A percentile compares a stretch with the other conserved stretches of the same genome.
phyloP scores from a whole-genome alignment of 2,113 vertebrate genomes.

The Loxodonta africana region DNA sequence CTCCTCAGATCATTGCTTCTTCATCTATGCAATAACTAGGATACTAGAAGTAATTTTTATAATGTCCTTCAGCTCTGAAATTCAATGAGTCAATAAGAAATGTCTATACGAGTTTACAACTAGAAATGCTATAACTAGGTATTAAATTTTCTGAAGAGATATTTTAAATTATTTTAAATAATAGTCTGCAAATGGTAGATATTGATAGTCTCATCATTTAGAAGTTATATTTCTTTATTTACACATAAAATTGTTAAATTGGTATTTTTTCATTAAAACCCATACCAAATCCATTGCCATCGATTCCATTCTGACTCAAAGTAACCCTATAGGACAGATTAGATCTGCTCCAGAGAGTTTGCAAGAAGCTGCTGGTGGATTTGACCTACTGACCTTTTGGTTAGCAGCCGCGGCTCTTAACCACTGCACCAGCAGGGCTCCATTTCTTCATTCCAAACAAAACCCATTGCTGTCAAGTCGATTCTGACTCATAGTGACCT shows the following conservation, averaged over 20 bases:
- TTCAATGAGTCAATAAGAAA: background rate
- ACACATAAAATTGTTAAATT: background rate
- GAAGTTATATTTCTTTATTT: background rate
- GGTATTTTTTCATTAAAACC: background rate
- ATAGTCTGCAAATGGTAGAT: background rate
- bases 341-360: no score
- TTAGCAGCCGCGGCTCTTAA: no score
- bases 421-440: no score
- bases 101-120: background rate
- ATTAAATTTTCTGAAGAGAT: background rate
- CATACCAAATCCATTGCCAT: no score
- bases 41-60: background rate
- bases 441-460: no score
- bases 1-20: background rate
- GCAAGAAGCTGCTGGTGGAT: no score
- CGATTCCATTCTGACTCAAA: no score
- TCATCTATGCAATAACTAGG: background rate
- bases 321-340: no score
- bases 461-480: no score
- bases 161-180: constrained; percentile 19
- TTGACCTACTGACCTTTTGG: no score
- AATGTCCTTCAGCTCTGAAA: background rate
- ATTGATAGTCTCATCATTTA: background rate
- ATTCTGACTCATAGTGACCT: no score
- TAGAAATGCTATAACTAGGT: background rate